Evolutionary conservation across 2,797 vertebrate genomes (phyloP).

Genomic region (Mormyrus proboscirostris): DNA sequence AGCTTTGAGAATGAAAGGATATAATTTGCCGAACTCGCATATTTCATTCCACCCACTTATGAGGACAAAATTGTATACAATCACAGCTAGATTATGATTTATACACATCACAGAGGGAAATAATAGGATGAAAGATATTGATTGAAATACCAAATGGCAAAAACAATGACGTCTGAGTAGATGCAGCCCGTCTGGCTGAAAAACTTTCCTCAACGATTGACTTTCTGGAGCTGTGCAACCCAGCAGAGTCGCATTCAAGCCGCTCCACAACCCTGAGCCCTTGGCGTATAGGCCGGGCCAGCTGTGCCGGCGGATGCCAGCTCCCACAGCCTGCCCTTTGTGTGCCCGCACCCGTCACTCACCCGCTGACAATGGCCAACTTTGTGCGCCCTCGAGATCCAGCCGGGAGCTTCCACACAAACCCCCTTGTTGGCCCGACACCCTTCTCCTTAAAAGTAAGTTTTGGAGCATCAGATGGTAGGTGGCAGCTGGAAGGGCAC

Average conservation of each 20-base stretch:
- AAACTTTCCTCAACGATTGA: not conserved
- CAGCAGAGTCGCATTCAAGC: not conserved
- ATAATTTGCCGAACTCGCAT: not conserved
- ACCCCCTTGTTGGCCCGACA: not conserved
- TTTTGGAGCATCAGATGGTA: not conserved
- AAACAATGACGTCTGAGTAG: not conserved
- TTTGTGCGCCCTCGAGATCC: constrained; percentile 44
- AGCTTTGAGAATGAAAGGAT: not conserved
- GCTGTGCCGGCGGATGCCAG: constrained; percentile 54
- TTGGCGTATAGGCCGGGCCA: not conserved
- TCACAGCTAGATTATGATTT: not conserved
- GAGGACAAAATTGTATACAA: not conserved
- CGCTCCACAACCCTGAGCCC: not conserved
- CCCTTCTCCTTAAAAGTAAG: not conserved
- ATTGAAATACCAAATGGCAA: constrained; percentile 18
- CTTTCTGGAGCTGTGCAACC: not conserved
- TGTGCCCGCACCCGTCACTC: constrained; percentile 51
- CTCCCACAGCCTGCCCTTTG: constrained; percentile 56
- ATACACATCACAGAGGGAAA: not conserved
- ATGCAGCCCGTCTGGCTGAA: not conserved
- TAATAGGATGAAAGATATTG: not conserved
- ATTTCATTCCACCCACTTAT: not conserved
- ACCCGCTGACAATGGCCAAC: constrained; percentile 58
- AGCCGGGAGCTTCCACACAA: not conserved
- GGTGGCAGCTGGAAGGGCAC: not conserved